Percentiles rank a stretch among this genome's conserved stretches.
These are phyloP conservation scores for Sula dactylatra DNA, from an alignment of 2,113 vertebrate species.

Conservation along the genomic window DNA sequence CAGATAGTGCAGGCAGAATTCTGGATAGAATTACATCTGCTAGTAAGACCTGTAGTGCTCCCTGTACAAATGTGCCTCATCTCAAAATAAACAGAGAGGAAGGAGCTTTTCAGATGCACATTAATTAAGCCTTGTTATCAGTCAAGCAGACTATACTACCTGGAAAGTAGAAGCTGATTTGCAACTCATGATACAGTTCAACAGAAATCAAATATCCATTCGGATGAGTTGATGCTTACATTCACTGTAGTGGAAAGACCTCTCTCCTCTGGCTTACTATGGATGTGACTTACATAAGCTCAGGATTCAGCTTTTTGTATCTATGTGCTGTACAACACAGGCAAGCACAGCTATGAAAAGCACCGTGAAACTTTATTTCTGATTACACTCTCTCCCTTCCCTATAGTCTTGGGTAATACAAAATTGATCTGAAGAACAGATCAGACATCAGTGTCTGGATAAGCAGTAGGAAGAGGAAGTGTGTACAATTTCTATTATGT, in stretches of 20 bases:
- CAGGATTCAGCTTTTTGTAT: slow-evolving; percentile 50
- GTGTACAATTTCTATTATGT: neutral
- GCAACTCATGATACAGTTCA: slow-evolving; percentile 66
- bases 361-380: slow-evolving; percentile 47
- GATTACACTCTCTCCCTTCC: slow-evolving; percentile 24
- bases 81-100: slow-evolving; percentile 32
- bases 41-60: neutral
- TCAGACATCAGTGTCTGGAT: slow-evolving; percentile 16
- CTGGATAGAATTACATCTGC: neutral
- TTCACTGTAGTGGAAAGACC: slow-evolving; percentile 62
- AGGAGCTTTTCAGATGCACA: slow-evolving; percentile 53
- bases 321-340: slow-evolving; percentile 44
- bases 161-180: slow-evolving; percentile 60
- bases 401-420: slow-evolving; percentile 16
- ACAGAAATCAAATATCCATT: slow-evolving; percentile 65
- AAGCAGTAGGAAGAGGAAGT: neutral
- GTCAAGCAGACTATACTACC: slow-evolving; percentile 55
- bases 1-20: neutral
- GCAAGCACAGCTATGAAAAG: slow-evolving; percentile 57
- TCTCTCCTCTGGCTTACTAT: slow-evolving; percentile 52
- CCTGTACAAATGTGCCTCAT: neutral
- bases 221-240: slow-evolving; percentile 58
- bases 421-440: slow-evolving; percentile 57
- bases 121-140: slow-evolving; percentile 65
- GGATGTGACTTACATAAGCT: slow-evolving; percentile 50